phyloP scores from a whole-genome alignment of 2,888 invertebrate genomes.

The Caenorhabditis zanzibari region DNA sequence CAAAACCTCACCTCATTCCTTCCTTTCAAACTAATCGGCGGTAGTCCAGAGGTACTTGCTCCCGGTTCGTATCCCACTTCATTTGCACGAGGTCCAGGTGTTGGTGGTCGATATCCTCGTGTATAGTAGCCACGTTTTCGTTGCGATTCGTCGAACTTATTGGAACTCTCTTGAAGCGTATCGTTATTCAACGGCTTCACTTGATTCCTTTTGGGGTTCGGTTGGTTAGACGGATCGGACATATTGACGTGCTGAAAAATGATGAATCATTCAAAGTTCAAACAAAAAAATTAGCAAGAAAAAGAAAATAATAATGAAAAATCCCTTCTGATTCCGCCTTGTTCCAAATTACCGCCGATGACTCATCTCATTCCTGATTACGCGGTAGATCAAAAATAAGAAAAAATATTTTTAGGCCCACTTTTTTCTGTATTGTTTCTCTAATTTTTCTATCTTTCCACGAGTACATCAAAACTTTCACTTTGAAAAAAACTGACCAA shows the following conservation, averaged over 20 bases:
- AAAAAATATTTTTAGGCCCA: neutral
- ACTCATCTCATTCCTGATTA: conserved; percentile 1
- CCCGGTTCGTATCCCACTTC: too few species aligned
- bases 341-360: too few species aligned
- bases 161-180: too few species aligned
- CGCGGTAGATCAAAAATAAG: neutral
- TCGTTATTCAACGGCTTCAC: too few species aligned
- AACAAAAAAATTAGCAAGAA: neutral
- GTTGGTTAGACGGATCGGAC: neutral
- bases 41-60: too few species aligned
- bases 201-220: neutral
- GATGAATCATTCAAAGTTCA: neutral
- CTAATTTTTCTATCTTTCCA: neutral
- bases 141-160: neutral
- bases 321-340: too few species aligned
- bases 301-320: neutral
- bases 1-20: too few species aligned
- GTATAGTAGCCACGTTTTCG: too few species aligned
- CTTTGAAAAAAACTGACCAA: conserved; percentile 3
- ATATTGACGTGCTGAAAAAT: neutral
- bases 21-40: too few species aligned
- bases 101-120: too few species aligned
- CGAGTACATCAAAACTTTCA: conserved; percentile 23
- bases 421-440: neutral
- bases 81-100: too few species aligned